Evolutionary conservation across 35 echinoderm and acorn worm species (phyloP).

Genomic region (Strongylocentrotus purpuratus): DNA sequence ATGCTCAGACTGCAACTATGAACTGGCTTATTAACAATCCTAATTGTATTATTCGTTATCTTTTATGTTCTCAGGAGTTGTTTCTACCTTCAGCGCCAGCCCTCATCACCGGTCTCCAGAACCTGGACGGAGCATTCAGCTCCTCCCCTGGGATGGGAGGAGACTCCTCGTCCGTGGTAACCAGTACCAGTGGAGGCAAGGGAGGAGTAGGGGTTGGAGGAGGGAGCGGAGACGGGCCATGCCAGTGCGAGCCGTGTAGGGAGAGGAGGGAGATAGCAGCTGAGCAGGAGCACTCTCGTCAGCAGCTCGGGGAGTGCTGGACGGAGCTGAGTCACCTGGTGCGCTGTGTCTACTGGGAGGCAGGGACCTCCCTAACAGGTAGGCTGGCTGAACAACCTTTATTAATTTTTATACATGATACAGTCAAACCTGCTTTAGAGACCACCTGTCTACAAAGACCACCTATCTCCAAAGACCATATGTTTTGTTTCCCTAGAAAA

Average conservation of each 20-base stretch:
- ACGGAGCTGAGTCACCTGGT: conserved; percentile 91
- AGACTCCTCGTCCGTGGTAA: background rate
- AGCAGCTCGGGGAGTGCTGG: conserved; percentile 91
- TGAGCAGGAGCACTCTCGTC: conserved; percentile 82
- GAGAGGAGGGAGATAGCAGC: conserved; percentile 83
- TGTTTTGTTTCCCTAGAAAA: too few species aligned
- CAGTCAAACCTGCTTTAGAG: too few species aligned
- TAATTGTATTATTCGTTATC: background rate
- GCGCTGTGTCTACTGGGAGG: conserved; percentile 85
- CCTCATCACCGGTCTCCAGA: conserved; percentile 70
- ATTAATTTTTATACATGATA: too few species aligned
- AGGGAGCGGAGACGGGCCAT: conserved; percentile 59
- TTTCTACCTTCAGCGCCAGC: conserved; percentile 73
- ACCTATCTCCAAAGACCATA: too few species aligned
- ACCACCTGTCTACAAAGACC: too few species aligned
- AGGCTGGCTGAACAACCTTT: background rate
- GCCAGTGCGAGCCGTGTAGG: conserved; percentile 84
- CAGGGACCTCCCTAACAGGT: conserved; percentile 92
- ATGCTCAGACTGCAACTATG: too few species aligned
- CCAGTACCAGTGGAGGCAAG: conserved; percentile 13
- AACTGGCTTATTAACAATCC: background rate
- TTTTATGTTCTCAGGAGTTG: conserved; percentile 73
- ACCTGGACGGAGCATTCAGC: conserved; percentile 70
- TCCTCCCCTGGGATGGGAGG: conserved; percentile 37
- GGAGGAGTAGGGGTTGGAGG: background rate